Evolutionary conservation across 2,797 vertebrate species (phyloP).

Genomic region (Anabacerthia variegaticeps): DNA sequence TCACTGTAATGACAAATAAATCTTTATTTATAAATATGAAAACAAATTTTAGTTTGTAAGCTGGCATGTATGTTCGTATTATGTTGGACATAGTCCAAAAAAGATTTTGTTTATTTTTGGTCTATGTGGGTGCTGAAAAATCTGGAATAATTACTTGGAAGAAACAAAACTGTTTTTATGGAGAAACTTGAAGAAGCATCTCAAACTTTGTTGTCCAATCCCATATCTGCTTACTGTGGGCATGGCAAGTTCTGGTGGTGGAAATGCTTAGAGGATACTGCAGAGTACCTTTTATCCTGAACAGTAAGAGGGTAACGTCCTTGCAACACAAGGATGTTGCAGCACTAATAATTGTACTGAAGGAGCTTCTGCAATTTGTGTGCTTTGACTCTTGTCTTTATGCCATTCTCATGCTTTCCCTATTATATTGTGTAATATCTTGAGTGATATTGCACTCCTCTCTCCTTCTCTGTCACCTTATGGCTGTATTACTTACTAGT

Average conservation of each 20-base stretch:
- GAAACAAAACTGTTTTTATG: not conserved
- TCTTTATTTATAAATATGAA: not conserved
- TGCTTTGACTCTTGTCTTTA: not conserved
- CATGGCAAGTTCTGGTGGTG: not conserved
- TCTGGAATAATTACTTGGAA: not conserved
- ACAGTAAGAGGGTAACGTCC: not conserved
- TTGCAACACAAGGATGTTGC: not conserved
- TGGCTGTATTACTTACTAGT: not conserved
- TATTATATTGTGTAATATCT: not conserved
- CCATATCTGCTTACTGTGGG: not conserved
- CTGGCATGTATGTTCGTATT: not conserved
- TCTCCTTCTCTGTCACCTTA: not conserved
- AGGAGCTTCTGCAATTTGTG: not conserved
- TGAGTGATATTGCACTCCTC: not conserved
- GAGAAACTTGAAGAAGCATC: not conserved
- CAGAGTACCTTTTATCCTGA: not conserved
- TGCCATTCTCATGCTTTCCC: not conserved
- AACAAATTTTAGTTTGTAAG: not conserved
- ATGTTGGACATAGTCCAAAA: not conserved
- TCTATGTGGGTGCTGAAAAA: not conserved
- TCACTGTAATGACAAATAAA: not conserved
- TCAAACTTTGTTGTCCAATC: not conserved
- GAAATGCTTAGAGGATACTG: not conserved
- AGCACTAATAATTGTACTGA: not conserved
- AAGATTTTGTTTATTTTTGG: not conserved